Percentiles rank a stretch among this genome's conserved stretches.
phyloP scores from a whole-genome alignment of 2,797 vertebrate species.

The Pelobates cultripes region DNA sequence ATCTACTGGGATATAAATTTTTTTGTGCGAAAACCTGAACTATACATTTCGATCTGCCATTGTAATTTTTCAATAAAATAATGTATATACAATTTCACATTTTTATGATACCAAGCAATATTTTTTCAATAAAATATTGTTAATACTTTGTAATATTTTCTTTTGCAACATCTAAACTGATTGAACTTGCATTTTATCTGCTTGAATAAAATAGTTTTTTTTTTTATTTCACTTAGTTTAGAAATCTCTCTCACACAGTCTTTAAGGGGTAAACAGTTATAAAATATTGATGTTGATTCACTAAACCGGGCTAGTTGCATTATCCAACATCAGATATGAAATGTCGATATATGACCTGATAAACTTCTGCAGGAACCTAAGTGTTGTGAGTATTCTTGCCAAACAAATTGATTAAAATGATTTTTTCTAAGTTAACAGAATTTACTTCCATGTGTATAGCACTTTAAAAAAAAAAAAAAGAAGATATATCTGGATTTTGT shows the following conservation, averaged over 20 bases:
- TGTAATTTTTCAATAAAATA: slow-evolving; percentile 64
- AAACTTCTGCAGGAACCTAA: too few relatives aligned
- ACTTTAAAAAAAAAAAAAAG: too few relatives aligned
- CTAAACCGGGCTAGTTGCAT: too few relatives aligned
- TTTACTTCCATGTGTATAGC: too few relatives aligned
- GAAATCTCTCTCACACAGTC: slow-evolving; percentile 65
- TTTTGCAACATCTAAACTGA: slow-evolving; percentile 52
- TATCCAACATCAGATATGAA: too few relatives aligned
- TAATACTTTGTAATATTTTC: slow-evolving; percentile 69
- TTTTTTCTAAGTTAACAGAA: too few relatives aligned
- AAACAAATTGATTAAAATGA: too few relatives aligned
- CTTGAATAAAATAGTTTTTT: neutral
- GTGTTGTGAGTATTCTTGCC: too few relatives aligned
- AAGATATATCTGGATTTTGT: too few relatives aligned
- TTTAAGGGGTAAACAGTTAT: slow-evolving; percentile 76
- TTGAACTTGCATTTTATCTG: slow-evolving; percentile 53
- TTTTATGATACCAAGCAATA: slow-evolving; percentile 71
- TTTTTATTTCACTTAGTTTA: neutral
- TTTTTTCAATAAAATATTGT: slow-evolving; percentile 74
- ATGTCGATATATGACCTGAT: too few relatives aligned
- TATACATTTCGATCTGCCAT: slow-evolving; percentile 59
- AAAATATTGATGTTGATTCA: neutral
- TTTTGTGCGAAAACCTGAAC: slow-evolving; percentile 63
- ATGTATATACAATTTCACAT: slow-evolving; percentile 70
- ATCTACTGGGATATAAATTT: slow-evolving; percentile 65